A percentile compares a stretch with the other conserved stretches of the same genome.
Conservation (phyloP, 2,113 vertebrate genomes). For the Leptosomus discolor region DNA sequence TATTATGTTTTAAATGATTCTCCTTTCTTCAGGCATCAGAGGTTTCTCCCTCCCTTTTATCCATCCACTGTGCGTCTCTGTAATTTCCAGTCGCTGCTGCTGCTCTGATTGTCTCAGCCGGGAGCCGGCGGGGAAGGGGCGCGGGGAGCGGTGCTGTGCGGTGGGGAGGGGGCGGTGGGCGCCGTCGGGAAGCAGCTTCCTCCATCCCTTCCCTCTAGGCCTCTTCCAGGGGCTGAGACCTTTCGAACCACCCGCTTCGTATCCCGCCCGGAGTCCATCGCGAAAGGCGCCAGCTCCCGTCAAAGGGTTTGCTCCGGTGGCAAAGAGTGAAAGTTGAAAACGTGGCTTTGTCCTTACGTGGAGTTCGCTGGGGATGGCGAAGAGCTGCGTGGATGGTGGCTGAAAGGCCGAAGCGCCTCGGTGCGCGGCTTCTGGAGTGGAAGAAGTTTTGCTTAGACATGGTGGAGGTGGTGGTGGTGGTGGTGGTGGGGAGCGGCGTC, state of each 20-base stretch:
- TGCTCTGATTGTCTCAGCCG: constrained; percentile 5
- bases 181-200: background rate
- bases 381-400: background rate
- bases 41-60: background rate
- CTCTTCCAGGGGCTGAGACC: background rate
- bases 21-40: background rate
- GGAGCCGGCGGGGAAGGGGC: constrained; percentile 40
- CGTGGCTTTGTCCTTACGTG: background rate
- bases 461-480: background rate
- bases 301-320: background rate
- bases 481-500: background rate
- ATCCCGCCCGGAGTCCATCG: background rate
- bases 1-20: background rate
- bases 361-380: background rate
- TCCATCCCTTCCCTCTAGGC: constrained; percentile 24
- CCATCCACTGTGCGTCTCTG: background rate
- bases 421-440: background rate
- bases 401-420: background rate
- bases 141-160: background rate
- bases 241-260: constrained; percentile 6
- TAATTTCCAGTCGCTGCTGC: background rate
- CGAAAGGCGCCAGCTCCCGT: background rate
- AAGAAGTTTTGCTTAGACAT: background rate
- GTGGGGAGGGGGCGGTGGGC: background rate
- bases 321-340: constrained; percentile 58